These are phyloP conservation scores for Cheirogaleus medius DNA, from an alignment of 2,113 vertebrate species.

Conservation along the genomic window DNA sequence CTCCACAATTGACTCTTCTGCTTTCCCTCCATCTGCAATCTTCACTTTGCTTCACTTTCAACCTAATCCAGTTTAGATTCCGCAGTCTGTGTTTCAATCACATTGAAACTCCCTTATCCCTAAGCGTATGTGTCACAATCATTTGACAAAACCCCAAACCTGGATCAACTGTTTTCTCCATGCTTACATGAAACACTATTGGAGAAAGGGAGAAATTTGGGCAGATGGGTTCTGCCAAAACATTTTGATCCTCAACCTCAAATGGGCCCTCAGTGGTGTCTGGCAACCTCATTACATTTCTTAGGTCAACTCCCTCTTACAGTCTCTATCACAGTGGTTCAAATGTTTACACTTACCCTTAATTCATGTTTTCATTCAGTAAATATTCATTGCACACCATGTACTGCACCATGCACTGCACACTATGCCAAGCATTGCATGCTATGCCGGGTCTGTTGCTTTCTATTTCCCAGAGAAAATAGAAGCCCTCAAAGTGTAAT, in stretches of 20 bases:
- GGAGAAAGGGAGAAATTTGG: neutral
- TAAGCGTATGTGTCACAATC: neutral
- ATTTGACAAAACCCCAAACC: slow-evolving; percentile 6
- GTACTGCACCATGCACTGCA: neutral
- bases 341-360: neutral
- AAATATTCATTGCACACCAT: neutral
- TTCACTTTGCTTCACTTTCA: neutral
- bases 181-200: neutral
- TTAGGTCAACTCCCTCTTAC: neutral
- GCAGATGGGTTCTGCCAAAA: slow-evolving; percentile 14
- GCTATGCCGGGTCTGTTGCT: neutral
- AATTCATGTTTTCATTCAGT: neutral
- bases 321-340: neutral
- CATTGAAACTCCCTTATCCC: neutral
- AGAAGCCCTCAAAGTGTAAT: neutral
- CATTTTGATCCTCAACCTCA: neutral
- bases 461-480: slow-evolving; percentile 30
- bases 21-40: neutral
- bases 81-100: neutral
- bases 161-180: neutral
- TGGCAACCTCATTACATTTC: neutral
- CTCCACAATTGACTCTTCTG: neutral
- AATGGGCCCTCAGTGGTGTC: neutral
- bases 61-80: neutral
- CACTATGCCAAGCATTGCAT: neutral